Base-by-base conservation (phyloP, 2,797 vertebrate species). In the Rhinichthys osculus region DNA sequence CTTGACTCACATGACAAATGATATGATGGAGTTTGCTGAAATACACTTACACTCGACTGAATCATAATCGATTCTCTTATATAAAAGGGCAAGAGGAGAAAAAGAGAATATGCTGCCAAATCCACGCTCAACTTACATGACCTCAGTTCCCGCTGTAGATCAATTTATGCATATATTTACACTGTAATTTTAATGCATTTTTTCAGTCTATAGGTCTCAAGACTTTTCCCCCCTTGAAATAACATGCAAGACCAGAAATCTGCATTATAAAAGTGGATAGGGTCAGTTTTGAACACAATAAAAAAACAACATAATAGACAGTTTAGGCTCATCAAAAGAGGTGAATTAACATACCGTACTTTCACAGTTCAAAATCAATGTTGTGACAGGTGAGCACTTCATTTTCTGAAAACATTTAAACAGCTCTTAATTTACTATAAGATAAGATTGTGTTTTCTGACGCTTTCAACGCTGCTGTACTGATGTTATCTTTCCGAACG, bases 41-140 rank as follows among this genome's bases (percentile, higher is more conserved):
- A 71, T 73, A 59, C n/a, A 76, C 62, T 82, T 33, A 44, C 3
- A 78, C 64, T 80, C 14, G 38, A 27, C 23, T 78, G 62, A 87
- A 73, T 74, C 33, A 72, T 66, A 13, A 87, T 84, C 62, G 78
- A 88, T 86, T 83, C 78, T 85, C 78, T 23, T 44, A 79, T 44
- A 42, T 47, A 47, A 76, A 80, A 80, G 40, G 3, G 10, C 1
- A 2, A 38, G 59, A 77, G 8, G 14, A 76, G 38, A 64, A 50
- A 10, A 27, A 57, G 50, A 57, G 52, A 40, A 35, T 27, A 59
- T 50, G 9, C 50, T 21, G 35, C 54, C 40, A 47, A 33, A 79
- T 44, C 14, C 27, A 47, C 38, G 8, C 27, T 62, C 57, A 70
- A 67, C 70, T 83, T 11, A 17, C 14, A 69, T 11, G 64, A 77